A percentile compares a stretch with the other conserved stretches of the same genome.
Evolutionary conservation across 2,888 invertebrate species (phyloP).

Genomic region (Nephrotoma flavescens): DNA sequence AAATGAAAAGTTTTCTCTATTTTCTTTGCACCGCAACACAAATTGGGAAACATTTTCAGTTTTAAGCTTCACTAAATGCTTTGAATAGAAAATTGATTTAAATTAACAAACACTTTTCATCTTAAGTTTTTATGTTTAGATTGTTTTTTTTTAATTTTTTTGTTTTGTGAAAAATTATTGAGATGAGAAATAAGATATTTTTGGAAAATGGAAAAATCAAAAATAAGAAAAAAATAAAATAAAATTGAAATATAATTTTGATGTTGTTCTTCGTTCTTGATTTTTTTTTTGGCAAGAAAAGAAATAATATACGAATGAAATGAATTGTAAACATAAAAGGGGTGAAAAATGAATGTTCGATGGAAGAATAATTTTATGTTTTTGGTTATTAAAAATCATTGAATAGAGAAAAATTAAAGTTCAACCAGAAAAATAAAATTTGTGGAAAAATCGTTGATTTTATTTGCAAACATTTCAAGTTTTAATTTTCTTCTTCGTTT

Average conservation of each 20-base stretch:
- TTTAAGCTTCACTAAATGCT: not conserved
- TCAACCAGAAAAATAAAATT: not conserved
- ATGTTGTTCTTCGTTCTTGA: not conserved
- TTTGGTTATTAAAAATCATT: not conserved
- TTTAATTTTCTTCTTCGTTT: not conserved
- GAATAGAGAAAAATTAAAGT: not conserved
- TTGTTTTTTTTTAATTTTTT: not conserved
- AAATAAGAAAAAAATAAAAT: not conserved
- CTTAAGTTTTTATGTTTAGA: not conserved
- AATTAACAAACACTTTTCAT: not conserved
- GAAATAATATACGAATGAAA: not conserved
- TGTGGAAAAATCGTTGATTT: not conserved
- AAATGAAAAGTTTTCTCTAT: not conserved
- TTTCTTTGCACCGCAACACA: not conserved
- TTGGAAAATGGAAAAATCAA: not conserved
- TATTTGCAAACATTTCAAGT: not conserved
- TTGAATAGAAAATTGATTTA: not conserved
- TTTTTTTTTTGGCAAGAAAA: not conserved
- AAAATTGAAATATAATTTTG: not conserved
- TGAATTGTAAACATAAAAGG: not conserved
- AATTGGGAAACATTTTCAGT: not conserved
- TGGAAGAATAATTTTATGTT: not conserved
- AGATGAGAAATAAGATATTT: not conserved
- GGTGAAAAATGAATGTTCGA: not conserved
- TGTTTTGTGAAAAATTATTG: not conserved